Evolutionary conservation across 1,140 invertebrate genomes (phyloP).

Genomic region (Penaeus vannamei): DNA sequence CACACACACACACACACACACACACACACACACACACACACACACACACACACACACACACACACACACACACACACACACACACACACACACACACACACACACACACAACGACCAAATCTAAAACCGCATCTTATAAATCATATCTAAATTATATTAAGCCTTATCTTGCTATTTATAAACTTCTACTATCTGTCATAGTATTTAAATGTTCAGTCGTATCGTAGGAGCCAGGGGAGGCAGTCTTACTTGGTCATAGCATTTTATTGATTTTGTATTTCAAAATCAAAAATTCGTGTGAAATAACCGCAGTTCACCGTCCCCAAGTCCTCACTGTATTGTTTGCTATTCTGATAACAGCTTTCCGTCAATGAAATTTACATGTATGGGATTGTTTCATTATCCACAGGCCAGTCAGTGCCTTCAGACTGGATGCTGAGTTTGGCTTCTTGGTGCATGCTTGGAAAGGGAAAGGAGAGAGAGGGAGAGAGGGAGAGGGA

Average conservation of each 20-base stretch:
- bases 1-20: background rate
- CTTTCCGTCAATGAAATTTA: constrained; percentile 28
- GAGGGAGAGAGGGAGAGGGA: background rate
- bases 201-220: constrained; percentile 55
- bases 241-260: background rate
- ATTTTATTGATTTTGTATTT: constrained; percentile 32
- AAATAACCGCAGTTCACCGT: constrained; percentile 54
- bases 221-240: constrained; percentile 28
- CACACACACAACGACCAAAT: background rate
- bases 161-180: constrained; percentile 60
- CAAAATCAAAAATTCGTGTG: constrained; percentile 44
- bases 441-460: background rate
- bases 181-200: constrained; percentile 55
- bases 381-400: constrained; percentile 8
- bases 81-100: background rate
- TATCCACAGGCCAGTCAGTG: background rate
- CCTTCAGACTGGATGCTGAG: background rate
- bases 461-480: background rate
- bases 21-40: constrained; percentile 4
- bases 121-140: constrained; percentile 5
- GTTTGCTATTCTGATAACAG: constrained; percentile 43
- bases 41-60: background rate
- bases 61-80: background rate
- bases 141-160: constrained; percentile 53
- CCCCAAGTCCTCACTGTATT: constrained; percentile 42